Evolutionary conservation across 2,113 vertebrate species (phyloP).

Genomic region (Bujurquina vittata): DNA sequence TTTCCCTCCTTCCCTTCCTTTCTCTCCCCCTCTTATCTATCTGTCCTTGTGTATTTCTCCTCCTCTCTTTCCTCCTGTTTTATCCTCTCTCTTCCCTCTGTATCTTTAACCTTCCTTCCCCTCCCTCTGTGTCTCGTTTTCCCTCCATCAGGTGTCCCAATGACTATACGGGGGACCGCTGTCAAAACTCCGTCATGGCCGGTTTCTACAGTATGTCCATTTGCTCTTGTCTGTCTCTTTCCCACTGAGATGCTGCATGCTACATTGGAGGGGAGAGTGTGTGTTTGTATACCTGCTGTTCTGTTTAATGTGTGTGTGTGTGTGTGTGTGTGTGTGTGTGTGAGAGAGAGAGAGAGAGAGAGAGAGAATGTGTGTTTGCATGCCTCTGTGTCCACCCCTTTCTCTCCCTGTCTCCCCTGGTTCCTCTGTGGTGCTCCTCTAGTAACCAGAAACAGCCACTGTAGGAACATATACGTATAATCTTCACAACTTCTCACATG

Average conservation of each 20-base stretch:
- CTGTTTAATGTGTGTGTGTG: not conserved
- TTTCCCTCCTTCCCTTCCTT: conserved; percentile 52
- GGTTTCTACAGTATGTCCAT: conserved; percentile 99
- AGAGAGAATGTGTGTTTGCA: conserved; percentile 37
- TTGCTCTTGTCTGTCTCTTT: conserved; percentile 80
- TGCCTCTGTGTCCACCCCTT: conserved; percentile 58
- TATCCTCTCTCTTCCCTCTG: conserved; percentile 32
- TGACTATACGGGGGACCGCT: conserved; percentile 99
- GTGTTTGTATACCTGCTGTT: not conserved
- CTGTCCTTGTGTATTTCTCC: conserved; percentile 35
- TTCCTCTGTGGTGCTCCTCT: conserved; percentile 60
- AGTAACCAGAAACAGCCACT: conserved; percentile 36
- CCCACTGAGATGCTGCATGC: conserved; percentile 75
- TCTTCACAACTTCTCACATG: conserved; percentile 8
- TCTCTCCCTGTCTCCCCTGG: conserved; percentile 54
- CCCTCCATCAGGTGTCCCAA: conserved; percentile 98
- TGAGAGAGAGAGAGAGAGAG: conserved; percentile 11
- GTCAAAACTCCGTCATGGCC: conserved; percentile 99
- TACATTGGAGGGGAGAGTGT: conserved; percentile 40
- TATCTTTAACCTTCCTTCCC: conserved; percentile 42
- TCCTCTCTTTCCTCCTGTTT: conserved; percentile 52
- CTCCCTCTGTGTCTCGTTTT: conserved; percentile 77
- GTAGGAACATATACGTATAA: not conserved
- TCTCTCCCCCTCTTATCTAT: conserved; percentile 26
- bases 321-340: not conserved